A percentile compares a stretch with the other conserved stretches of the same genome.
These are phyloP conservation scores for Enoplosus armatus DNA, from an alignment of 2,797 vertebrate species.

Conservation along the genomic window DNA sequence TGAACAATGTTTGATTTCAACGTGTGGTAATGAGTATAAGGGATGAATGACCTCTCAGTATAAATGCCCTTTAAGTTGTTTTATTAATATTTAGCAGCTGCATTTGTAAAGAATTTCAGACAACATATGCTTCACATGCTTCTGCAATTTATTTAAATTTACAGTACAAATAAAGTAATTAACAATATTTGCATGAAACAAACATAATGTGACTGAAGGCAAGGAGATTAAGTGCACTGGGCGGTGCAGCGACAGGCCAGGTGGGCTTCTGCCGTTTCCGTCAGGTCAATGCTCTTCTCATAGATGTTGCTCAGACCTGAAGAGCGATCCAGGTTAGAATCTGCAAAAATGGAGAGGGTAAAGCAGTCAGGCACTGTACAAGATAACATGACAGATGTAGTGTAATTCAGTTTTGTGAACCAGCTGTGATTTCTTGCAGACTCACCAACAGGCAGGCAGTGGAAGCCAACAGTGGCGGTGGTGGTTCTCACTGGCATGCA, in stretches of 20 bases:
- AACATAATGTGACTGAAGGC: neutral
- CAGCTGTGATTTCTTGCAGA: conserved; percentile 22
- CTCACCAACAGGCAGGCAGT: conserved; percentile 83
- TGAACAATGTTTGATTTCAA: neutral
- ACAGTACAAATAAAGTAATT: conserved; percentile 16
- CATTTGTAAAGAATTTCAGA: neutral
- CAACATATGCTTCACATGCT: conserved; percentile 19
- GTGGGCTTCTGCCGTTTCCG: conserved; percentile 77
- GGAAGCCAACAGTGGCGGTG: conserved; percentile 76
- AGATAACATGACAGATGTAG: neutral
- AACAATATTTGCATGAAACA: conserved; percentile 4
- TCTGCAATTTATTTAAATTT: conserved; percentile 61
- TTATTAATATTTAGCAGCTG: neutral
- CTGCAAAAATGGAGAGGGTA: conserved; percentile 62
- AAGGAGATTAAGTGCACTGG: conserved; percentile 72
- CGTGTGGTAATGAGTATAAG: neutral
- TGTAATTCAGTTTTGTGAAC: neutral
- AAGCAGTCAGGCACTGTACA: conserved; percentile 12
- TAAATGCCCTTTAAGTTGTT: neutral
- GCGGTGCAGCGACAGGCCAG: conserved; percentile 81
- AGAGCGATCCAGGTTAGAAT: conserved; percentile 61
- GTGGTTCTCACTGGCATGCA: conserved; percentile 79
- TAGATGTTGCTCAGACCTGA: conserved; percentile 68
- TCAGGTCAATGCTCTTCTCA: conserved; percentile 80
- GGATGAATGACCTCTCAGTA: neutral